A percentile compares a stretch with the other conserved stretches of the same genome.
Evolutionary conservation across 2,888 invertebrate species (phyloP).

Genomic region (Parascotia fuliginaria): DNA sequence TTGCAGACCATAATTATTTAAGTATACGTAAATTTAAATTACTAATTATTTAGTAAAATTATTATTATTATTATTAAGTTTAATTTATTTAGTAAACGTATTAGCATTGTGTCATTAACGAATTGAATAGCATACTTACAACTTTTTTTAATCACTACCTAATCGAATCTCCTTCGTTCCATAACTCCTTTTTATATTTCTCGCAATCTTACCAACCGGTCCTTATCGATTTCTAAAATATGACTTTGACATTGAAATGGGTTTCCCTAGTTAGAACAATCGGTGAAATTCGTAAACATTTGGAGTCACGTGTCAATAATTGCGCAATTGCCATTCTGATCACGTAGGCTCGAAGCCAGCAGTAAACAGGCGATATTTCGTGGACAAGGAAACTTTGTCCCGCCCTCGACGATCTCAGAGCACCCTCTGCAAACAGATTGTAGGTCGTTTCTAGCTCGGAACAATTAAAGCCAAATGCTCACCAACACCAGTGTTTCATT

Average conservation of each 20-base stretch:
- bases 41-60: no score
- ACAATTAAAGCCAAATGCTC: constrained; percentile 67
- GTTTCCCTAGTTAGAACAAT: constrained; percentile 11
- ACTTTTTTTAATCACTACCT: not conserved
- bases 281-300: constrained; percentile 39
- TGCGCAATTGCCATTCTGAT: constrained; percentile 58
- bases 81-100: no score
- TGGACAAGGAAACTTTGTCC: constrained; percentile 61
- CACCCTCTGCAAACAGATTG: constrained; percentile 45
- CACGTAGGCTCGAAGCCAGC: constrained; percentile 58
- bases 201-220: not conserved
- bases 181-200: not conserved
- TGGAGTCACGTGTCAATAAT: constrained; percentile 60
- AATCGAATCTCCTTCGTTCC: not conserved
- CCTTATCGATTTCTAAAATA: constrained; percentile 20
- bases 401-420: constrained; percentile 27
- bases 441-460: constrained; percentile 45
- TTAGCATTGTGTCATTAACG: no score
- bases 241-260: constrained; percentile 41
- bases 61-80: no score
- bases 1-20: no score
- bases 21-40: no score
- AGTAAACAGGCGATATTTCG: constrained; percentile 63
- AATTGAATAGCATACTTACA: no score
- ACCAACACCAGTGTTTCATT: constrained; percentile 58